These are phyloP conservation scores for Mythimna albipuncta DNA, from an alignment of 2,888 invertebrate genomes.

Conservation along the genomic window DNA sequence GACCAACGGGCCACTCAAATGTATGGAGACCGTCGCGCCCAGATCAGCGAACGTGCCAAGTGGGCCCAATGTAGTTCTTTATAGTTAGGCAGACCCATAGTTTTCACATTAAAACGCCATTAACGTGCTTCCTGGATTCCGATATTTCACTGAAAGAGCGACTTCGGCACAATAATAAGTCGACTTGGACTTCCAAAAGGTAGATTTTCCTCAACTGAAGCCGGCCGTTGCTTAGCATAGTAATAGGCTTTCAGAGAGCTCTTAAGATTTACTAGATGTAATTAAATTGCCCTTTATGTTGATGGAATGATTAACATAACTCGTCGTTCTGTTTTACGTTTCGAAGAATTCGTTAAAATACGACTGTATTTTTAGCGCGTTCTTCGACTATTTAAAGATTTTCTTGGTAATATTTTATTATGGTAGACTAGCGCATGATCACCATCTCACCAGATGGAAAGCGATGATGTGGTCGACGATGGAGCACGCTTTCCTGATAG, in stretches of 20 bases:
- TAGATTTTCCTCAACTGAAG: slow-evolving; percentile 38
- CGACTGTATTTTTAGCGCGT: too few species aligned
- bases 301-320: slow-evolving; percentile 52
- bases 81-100: too few species aligned
- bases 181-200: slow-evolving; percentile 33
- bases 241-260: slow-evolving; percentile 62
- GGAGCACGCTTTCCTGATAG: too few species aligned
- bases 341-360: slow-evolving; percentile 14
- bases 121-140: slow-evolving; percentile 1
- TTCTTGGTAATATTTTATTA: background rate
- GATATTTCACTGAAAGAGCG: slow-evolving; percentile 5
- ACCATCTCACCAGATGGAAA: too few species aligned
- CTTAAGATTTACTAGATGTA: slow-evolving; percentile 55
- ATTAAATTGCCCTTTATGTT: slow-evolving; percentile 53
- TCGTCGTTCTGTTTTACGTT: slow-evolving; percentile 36
- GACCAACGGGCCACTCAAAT: too few species aligned
- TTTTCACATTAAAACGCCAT: background rate
- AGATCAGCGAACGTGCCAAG: too few species aligned
- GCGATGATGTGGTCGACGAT: too few species aligned
- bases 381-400: background rate
- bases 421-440: too few species aligned
- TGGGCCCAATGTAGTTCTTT: too few species aligned
- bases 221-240: slow-evolving; percentile 60
- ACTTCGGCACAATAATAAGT: slow-evolving; percentile 14
- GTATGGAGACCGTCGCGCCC: too few species aligned